These are phyloP conservation scores for Drosophila erecta DNA, from an alignment of 1,140 invertebrate genomes.

Conservation along the genomic window DNA sequence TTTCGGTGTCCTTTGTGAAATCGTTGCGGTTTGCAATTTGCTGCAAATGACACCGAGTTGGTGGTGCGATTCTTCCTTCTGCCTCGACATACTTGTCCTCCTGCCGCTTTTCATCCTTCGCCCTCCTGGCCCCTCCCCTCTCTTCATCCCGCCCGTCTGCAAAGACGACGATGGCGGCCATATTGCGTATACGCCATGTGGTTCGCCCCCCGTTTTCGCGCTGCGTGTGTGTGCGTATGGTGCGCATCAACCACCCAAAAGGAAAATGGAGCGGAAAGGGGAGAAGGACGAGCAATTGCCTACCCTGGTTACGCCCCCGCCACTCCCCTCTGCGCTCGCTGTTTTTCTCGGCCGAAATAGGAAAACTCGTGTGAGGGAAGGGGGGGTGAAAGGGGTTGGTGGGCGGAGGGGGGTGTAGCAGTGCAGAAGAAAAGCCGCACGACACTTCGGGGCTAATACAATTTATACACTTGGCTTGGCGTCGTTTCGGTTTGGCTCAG, in stretches of 20 bases:
- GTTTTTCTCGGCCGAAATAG: neutral
- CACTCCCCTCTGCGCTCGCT: neutral
- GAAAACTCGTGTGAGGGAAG: conserved; percentile 2
- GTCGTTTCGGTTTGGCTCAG: conserved; percentile 78
- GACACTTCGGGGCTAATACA: conserved; percentile 81
- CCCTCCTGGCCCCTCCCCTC: neutral
- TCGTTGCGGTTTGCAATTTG: conserved; percentile 84
- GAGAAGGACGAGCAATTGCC: conserved; percentile 47
- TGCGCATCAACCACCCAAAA: conserved; percentile 67
- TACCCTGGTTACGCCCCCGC: conserved; percentile 25
- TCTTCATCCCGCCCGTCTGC: neutral
- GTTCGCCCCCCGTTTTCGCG: conserved; percentile 28
- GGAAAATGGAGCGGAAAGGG: neutral
- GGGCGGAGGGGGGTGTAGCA: neutral
- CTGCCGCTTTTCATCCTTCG: neutral
- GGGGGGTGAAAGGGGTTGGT: too few species aligned
- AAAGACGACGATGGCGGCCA: conserved; percentile 38
- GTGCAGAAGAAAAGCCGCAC: conserved; percentile 54
- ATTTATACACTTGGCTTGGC: conserved; percentile 82
- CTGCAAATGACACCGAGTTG: conserved; percentile 78
- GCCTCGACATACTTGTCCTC: too few species aligned
- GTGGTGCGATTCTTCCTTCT: conserved; percentile 1
- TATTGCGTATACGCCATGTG: conserved; percentile 64
- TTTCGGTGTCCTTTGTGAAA: conserved; percentile 74
- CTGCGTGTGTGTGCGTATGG: conserved; percentile 57